Evolutionary conservation across 2,797 vertebrate species (phyloP), one percentile per base, ranked within the genome.

Genomic region (Xiphorhynchus erythropygius): DNA sequence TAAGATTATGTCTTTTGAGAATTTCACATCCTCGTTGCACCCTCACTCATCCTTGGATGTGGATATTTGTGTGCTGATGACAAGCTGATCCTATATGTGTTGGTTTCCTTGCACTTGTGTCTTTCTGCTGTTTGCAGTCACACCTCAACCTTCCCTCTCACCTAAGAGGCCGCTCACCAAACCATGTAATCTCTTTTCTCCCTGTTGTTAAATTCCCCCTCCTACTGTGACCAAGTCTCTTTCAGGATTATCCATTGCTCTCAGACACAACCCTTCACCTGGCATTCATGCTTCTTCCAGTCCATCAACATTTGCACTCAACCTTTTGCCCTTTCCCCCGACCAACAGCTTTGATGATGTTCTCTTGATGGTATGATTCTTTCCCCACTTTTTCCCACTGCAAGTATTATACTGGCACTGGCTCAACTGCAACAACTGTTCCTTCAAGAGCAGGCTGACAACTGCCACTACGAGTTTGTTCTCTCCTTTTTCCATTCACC

Each of bases 401-500:
- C 83, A 95, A 95, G 74, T 90, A 82, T 90, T 88, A 82, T 73
- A 76, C 59, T 97, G 96, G 95, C 96, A 90, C 74, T 52, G 77
- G 70, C 85, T 97, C 96, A 97, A 94, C 70, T 84, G 86, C 77
- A 95, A 91, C 94, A 97, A 96, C 93, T 96, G 96, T 95, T 96
- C 87, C 80, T 95, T 86, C 86, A 84, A 86, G 55, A 95, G 94
- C 93, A 91, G 93, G 89, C 93, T 96, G 96, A 96, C 96, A 96
- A 97, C 94, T 96, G 93, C 93, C 95, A 95, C 94, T 90, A 94
- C 5, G 32, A 96, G 94, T 81, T 96, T 87, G 90, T 96, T 96
- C 96, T 96, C 96, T 95, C 91, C 83, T 96, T 96, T 94, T 95
- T 94, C 91, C 95, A 92, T 97, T 96, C 95, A 97, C 88, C 80